Conservation (phyloP, 2,113 vertebrate species). For the Cinclus mexicanus region DNA sequence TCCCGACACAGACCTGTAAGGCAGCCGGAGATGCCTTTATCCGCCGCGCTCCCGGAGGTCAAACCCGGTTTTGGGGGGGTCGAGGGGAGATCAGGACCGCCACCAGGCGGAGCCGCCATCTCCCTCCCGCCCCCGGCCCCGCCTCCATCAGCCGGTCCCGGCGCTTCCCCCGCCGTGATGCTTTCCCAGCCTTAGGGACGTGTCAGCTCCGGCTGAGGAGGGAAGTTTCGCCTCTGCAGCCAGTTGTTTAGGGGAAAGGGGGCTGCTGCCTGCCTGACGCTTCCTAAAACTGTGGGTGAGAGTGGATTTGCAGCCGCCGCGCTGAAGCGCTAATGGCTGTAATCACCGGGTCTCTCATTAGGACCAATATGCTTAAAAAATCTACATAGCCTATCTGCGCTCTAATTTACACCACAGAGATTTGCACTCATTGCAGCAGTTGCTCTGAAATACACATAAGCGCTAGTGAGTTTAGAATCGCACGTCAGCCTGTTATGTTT, state of each 20-base stretch:
- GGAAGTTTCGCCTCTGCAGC: background rate
- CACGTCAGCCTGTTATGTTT: background rate
- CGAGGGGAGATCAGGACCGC: background rate
- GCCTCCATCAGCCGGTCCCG: background rate
- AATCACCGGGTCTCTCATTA: background rate
- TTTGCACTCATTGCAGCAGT: background rate
- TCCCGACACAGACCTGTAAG: background rate
- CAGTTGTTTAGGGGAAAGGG: background rate
- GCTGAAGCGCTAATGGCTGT: background rate
- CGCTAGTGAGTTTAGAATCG: background rate
- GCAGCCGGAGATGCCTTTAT: background rate
- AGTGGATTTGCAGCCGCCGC: background rate
- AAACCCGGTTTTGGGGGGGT: too few species aligned
- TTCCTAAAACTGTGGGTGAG: background rate
- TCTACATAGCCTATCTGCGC: background rate
- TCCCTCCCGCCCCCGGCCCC: background rate
- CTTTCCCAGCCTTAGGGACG: background rate
- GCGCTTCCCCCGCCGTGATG: accelerated
- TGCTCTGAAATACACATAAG: background rate
- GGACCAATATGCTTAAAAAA: background rate
- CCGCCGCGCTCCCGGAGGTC: background rate
- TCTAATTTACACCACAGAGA: background rate
- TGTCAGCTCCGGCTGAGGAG: background rate
- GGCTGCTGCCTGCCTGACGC: background rate
- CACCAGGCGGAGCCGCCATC: background rate